Evolutionary conservation across 1,140 invertebrate genomes (phyloP).

Genomic region (Sitophilus oryzae): DNA sequence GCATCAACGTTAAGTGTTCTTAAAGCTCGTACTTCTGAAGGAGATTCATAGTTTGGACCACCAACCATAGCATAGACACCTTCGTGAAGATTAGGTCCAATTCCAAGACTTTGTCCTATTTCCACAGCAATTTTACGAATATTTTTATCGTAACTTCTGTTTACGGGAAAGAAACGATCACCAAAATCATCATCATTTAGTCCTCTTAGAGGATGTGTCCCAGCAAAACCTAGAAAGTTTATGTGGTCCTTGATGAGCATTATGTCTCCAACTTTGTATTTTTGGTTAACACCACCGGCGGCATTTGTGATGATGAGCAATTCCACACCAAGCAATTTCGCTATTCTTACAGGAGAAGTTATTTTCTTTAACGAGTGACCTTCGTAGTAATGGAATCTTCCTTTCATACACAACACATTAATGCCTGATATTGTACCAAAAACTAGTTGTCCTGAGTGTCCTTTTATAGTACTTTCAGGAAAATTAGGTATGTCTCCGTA

Average conservation of each 20-base stretch:
- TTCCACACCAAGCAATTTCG: conserved; percentile 84
- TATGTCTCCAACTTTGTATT: conserved; percentile 84
- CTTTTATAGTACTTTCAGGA: conserved; percentile 80
- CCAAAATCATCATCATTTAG: conserved; percentile 91
- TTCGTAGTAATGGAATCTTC: conserved; percentile 91
- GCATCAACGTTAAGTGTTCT: conserved; percentile 79
- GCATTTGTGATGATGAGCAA: conserved; percentile 88
- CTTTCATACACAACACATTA: conserved; percentile 88
- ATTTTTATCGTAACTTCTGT: conserved; percentile 71
- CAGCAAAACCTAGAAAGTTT: conserved; percentile 84
- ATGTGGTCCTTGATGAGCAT: too few species aligned
- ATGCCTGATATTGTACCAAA: conserved; percentile 75
- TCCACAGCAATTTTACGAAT: conserved; percentile 63
- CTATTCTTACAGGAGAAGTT: conserved; percentile 84
- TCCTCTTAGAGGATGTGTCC: conserved; percentile 83
- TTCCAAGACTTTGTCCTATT: conserved; percentile 64
- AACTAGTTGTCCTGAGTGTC: conserved; percentile 82
- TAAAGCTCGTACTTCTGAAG: conserved; percentile 78
- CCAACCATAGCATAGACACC: too few species aligned
- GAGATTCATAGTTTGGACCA: conserved; percentile 88
- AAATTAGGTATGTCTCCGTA: conserved; percentile 89
- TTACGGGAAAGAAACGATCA: conserved; percentile 80
- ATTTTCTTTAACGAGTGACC: conserved; percentile 87
- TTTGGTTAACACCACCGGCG: conserved; percentile 81
- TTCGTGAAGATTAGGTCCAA: conserved; percentile 65